phyloP scores from a whole-genome alignment of 2,888 invertebrate genomes.

The Amblyjoppa fuscipennis region DNA sequence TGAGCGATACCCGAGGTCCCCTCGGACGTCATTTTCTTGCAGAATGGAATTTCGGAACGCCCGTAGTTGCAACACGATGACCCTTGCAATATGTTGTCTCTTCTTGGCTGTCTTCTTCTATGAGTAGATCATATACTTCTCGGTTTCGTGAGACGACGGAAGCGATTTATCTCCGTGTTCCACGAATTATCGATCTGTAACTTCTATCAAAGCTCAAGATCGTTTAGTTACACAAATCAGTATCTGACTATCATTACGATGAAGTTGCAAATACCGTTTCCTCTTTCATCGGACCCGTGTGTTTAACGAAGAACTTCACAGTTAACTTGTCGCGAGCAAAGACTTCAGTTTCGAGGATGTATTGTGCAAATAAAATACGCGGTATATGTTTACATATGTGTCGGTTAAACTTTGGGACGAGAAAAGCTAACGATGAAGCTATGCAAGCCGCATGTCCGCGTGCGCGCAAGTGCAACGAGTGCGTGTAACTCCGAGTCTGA shows the following conservation, averaged over 20 bases:
- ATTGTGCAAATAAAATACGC: background rate
- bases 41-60: conserved; percentile 73
- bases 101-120: background rate
- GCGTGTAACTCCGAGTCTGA: conserved; percentile 52
- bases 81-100: background rate
- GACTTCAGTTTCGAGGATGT: background rate
- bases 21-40: conserved; percentile 76
- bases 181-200: background rate
- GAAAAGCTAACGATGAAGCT: background rate
- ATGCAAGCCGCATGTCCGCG: background rate
- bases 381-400: background rate
- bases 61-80: background rate
- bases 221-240: background rate
- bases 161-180: background rate
- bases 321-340: background rate
- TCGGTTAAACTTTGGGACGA: background rate
- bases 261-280: background rate
- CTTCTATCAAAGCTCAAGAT: background rate
- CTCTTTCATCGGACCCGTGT: background rate
- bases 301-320: background rate
- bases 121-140: background rate
- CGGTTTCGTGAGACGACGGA: background rate
- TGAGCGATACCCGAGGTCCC: conserved; percentile 65
- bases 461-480: conserved; percentile 40
- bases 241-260: background rate